These are phyloP conservation scores for Synergus umbraculus DNA, from an alignment of 2,888 invertebrate species.

Conservation along the genomic window DNA sequence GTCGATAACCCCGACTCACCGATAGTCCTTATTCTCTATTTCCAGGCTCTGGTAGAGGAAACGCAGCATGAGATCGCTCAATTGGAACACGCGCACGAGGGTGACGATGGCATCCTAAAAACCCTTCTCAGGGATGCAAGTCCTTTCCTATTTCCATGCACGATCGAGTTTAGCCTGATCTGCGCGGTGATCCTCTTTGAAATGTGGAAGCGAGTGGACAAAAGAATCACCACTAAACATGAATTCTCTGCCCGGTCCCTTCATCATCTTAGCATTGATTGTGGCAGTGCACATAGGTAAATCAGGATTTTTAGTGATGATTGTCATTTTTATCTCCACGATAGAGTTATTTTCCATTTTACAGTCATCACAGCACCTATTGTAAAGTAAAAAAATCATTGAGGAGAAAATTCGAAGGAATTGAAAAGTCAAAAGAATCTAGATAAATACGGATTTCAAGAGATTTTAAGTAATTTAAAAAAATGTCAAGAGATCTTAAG, in stretches of 20 bases:
- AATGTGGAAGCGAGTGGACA: conserved; percentile 92
- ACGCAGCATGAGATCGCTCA: conserved; percentile 92
- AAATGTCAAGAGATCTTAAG: too few species aligned
- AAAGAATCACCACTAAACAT: conserved; percentile 79
- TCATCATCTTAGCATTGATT: conserved; percentile 82
- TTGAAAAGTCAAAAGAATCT: too few species aligned
- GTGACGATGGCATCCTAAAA: conserved; percentile 79
- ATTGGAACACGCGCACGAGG: conserved; percentile 79
- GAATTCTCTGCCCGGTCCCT: conserved; percentile 68
- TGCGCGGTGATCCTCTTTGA: conserved; percentile 89
- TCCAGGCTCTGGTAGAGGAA: conserved; percentile 85
- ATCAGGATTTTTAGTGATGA: not conserved
- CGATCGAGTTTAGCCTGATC: conserved; percentile 94
- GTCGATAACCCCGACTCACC: conserved; percentile 34
- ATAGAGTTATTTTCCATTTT: too few species aligned
- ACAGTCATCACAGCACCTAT: too few species aligned
- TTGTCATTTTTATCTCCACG: not conserved
- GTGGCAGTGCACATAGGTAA: conserved; percentile 87
- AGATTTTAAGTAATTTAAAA: too few species aligned
- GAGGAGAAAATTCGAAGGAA: too few species aligned
- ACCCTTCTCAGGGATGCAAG: conserved; percentile 82
- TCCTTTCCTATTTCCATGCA: conserved; percentile 93
- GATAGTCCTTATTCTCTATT: conserved; percentile 43
- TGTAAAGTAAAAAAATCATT: too few species aligned
- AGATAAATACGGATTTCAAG: too few species aligned